phyloP scores from a whole-genome alignment of 2,797 vertebrate species.

The Merluccius polli region DNA sequence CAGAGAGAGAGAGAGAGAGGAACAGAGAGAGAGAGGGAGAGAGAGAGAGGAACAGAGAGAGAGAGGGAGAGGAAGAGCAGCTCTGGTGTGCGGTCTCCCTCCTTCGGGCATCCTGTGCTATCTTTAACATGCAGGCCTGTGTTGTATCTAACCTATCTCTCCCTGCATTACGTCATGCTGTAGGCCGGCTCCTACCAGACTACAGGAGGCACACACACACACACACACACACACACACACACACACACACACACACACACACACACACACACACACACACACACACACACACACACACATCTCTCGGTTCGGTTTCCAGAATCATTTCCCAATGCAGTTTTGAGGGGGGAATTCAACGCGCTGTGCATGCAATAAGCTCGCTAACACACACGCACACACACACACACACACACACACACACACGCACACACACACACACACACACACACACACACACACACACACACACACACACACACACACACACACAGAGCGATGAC shows the following conservation, averaged over 20 bases:
- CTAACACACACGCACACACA: background rate
- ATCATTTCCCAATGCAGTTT: background rate
- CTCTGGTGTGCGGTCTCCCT: constrained; percentile 61
- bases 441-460: too few relatives aligned
- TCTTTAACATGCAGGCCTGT: constrained; percentile 67
- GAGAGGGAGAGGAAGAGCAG: constrained; percentile 49
- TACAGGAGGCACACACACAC: constrained; percentile 24
- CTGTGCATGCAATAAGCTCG: background rate
- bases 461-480: background rate
- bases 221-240: background rate
- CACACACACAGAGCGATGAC: background rate
- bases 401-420: background rate
- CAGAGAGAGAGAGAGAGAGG: constrained; percentile 40
- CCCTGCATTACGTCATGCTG: constrained; percentile 47
- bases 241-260: too few relatives aligned
- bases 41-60: constrained; percentile 16
- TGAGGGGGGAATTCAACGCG: background rate
- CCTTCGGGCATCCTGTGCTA: constrained; percentile 62
- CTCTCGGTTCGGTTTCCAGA: background rate
- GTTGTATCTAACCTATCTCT: constrained; percentile 61
- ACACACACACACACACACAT: constrained; percentile 2
- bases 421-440: too few relatives aligned
- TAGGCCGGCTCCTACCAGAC: constrained; percentile 33
- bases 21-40: constrained; percentile 40
- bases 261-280: too few relatives aligned